Conservation (phyloP, 2,113 vertebrate genomes). For the Callorhinus ursinus region DNA sequence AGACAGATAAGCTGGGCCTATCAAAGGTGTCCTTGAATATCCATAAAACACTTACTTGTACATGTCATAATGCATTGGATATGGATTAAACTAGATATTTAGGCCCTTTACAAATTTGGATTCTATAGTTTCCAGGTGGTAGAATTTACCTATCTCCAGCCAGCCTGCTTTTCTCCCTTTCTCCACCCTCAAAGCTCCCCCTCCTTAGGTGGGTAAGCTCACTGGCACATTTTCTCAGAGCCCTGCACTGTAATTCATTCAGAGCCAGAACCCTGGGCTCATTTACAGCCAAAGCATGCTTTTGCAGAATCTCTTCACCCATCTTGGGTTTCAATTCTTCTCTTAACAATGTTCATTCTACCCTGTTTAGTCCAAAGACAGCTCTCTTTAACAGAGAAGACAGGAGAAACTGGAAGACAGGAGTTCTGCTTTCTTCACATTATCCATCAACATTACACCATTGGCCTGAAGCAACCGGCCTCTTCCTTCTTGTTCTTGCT, state of each 20-base stretch:
- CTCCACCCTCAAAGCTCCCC: not conserved
- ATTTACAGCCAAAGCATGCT: constrained; percentile 33
- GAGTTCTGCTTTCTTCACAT: constrained; percentile 24
- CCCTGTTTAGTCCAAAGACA: constrained; percentile 56
- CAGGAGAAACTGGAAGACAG: constrained; percentile 15
- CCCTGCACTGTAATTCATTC: not conserved
- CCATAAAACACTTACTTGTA: not conserved
- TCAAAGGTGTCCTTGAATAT: not conserved
- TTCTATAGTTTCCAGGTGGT: not conserved
- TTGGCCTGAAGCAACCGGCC: not conserved
- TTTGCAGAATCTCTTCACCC: constrained; percentile 43
- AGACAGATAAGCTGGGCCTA: not conserved
- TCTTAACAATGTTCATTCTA: constrained; percentile 58
- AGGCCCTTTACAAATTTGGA: not conserved
- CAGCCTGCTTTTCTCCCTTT: not conserved
- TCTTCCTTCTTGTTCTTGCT: not conserved
- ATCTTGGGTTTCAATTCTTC: constrained; percentile 60
- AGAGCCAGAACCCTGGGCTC: not conserved
- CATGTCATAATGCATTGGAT: not conserved
- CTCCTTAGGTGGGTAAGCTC: not conserved
- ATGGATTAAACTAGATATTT: not conserved
- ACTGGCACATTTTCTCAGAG: not conserved
- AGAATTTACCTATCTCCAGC: not conserved
- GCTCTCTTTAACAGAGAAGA: constrained; percentile 63
- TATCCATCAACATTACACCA: constrained; percentile 61